Evolutionary conservation across 2,797 vertebrate species (phyloP).

Genomic region (Pyrocephalus nanus): DNA sequence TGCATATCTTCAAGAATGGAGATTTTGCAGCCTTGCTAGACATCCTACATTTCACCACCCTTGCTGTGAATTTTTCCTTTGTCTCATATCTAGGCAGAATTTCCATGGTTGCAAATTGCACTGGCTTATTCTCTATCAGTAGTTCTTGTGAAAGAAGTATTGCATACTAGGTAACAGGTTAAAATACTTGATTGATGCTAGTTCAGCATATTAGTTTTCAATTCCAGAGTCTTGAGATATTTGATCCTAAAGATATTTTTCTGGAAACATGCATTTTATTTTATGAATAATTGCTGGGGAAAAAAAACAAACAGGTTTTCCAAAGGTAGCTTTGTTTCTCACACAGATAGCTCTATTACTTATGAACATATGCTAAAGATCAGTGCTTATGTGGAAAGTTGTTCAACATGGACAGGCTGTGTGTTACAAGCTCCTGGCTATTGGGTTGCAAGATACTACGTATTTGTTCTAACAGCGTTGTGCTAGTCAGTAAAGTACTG

Average conservation of each 20-base stretch:
- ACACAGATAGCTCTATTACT: background rate
- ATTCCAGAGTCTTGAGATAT: background rate
- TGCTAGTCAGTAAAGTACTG: background rate
- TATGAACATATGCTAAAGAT: background rate
- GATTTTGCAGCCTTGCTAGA: background rate
- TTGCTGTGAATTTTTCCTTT: background rate
- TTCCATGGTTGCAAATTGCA: background rate
- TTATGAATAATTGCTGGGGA: background rate
- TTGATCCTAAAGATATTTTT: conserved; percentile 1
- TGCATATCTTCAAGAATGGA: background rate
- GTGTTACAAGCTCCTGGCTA: background rate
- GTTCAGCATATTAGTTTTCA: background rate
- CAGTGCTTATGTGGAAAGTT: background rate
- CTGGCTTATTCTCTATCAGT: background rate
- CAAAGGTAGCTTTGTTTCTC: background rate
- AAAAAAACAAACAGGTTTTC: background rate
- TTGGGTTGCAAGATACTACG: background rate
- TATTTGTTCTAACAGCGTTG: background rate
- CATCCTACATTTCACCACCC: background rate
- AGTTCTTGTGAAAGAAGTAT: background rate
- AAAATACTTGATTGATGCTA: background rate
- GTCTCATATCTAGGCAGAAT: background rate
- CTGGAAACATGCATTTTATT: background rate
- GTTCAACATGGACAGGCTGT: background rate
- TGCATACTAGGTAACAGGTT: background rate